phyloP scores from a whole-genome alignment of 2,888 invertebrate species.

The Plusia festucae region DNA sequence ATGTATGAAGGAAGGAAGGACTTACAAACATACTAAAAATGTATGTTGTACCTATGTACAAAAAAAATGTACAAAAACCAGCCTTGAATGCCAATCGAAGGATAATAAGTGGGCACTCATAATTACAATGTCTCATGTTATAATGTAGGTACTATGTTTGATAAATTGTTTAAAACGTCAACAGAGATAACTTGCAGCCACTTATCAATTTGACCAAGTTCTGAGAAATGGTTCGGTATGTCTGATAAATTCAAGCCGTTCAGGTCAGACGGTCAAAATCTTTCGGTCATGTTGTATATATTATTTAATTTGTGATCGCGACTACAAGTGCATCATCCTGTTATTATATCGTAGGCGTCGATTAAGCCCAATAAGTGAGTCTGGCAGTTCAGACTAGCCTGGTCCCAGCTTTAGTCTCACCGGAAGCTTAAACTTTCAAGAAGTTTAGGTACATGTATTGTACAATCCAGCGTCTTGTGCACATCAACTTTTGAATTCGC shows the following conservation, averaged over 20 bases:
- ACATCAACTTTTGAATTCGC: too few relatives aligned
- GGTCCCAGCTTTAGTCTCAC: not conserved
- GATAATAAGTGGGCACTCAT: not conserved
- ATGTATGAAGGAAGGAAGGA: too few relatives aligned
- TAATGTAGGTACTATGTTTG: not conserved
- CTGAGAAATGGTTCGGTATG: conserved; percentile 24
- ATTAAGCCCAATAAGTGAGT: not conserved
- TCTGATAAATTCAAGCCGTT: conserved; percentile 18
- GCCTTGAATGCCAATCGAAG: not conserved
- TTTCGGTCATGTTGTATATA: conserved; percentile 6
- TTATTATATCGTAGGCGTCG: not conserved
- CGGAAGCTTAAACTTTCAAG: not conserved
- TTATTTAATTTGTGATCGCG: not conserved
- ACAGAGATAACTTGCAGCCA: not conserved
- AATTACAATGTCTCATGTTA: not conserved
- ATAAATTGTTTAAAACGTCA: conserved; percentile 8
- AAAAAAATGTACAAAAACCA: not conserved
- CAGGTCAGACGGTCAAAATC: conserved; percentile 18
- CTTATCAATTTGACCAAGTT: conserved; percentile 26
- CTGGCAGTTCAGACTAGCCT: not conserved
- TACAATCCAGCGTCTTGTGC: too few relatives aligned
- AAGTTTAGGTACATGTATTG: too few relatives aligned
- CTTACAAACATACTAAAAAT: too few relatives aligned
- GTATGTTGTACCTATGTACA: too few relatives aligned
- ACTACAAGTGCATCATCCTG: not conserved